Evolutionary conservation across 1,140 invertebrate genomes (phyloP), one percentile per base, ranked within the genome.

Genomic region (Euschistus heros): DNA sequence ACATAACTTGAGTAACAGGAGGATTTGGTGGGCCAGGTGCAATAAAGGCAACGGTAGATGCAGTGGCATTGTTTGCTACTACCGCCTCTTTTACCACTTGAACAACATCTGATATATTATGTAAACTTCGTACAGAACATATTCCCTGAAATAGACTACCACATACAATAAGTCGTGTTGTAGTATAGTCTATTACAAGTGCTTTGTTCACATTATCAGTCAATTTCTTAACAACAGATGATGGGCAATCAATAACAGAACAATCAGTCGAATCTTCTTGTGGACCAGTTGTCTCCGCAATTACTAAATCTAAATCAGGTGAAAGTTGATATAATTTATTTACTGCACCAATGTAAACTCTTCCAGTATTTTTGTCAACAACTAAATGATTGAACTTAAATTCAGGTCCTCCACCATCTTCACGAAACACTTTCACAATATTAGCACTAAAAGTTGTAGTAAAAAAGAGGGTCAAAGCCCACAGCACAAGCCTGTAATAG

Each of bases 161-260:
- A 77, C 96, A 98, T 6, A 86, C 85, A 68, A 98, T 95, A n/a
- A 98, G 79, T 47, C 88, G 80, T 20, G 89, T 88, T 62, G 90
- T 88, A 7, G 86, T 86, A 73, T 95, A 92, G 78, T 98, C 92
- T 68, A 98, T 94, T 44, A 97, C 87, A 67, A 99, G 79, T 42
- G 92, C 94, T 77, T 98, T 98, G 79, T 97, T 98, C 68, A 91
- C 86, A 77, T 95, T 97, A 77, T 97, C 87, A 14, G 89, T 92
- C 2, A 81, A 81, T 69, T 85, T 83, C 66, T 82, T 83, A 64
- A 84, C 79, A 46, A 82, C 82, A 68, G 84, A 84, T 0, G 83
- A 77, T 5, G 87, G 87, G 74, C 90, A 92, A 73, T 92, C 87
- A 47, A 86, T 79, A 68, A 91, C 89, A 50, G 92, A 91, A 76